Evolutionary conservation across 2,797 vertebrate species (phyloP).

Genomic region (Poecilia gillii): DNA sequence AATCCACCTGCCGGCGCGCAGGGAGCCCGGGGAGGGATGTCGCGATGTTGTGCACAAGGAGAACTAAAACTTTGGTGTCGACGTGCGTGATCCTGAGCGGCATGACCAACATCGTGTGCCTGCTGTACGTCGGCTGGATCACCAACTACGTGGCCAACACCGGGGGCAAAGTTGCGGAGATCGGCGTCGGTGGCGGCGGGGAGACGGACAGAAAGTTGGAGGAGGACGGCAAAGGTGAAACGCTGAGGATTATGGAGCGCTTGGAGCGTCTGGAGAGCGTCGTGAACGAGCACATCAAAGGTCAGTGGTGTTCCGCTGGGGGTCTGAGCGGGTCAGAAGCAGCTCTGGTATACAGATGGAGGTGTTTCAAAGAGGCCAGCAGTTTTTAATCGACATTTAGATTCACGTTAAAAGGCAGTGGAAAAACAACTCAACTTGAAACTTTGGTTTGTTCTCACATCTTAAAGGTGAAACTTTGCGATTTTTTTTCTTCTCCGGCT

Average conservation of each 20-base stretch:
- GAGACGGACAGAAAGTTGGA: constrained; percentile 89
- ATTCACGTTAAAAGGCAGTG: neutral
- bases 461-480: neutral
- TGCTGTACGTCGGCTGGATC: constrained; percentile 97
- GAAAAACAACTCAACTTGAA: neutral
- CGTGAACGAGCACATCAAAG: constrained; percentile 97
- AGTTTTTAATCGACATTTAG: neutral
- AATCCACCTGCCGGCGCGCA: constrained; percentile 74
- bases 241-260: constrained; percentile 91
- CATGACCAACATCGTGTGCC: constrained; percentile 96
- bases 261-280: constrained; percentile 96
- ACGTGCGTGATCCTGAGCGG: constrained; percentile 97
- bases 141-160: constrained; percentile 94
- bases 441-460: neutral
- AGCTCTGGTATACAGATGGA: neutral
- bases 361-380: neutral
- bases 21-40: constrained; percentile 82
- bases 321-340: constrained; percentile 8
- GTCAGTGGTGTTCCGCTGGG: constrained; percentile 67
- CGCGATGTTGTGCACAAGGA: constrained; percentile 95
- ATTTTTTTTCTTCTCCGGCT: neutral
- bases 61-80: constrained; percentile 99
- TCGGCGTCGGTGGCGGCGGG: constrained; percentile 39
- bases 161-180: constrained; percentile 87
- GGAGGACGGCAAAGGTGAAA: constrained; percentile 92